phyloP scores from a whole-genome alignment of 2,797 vertebrate species.

The Sebastes flavidus region DNA sequence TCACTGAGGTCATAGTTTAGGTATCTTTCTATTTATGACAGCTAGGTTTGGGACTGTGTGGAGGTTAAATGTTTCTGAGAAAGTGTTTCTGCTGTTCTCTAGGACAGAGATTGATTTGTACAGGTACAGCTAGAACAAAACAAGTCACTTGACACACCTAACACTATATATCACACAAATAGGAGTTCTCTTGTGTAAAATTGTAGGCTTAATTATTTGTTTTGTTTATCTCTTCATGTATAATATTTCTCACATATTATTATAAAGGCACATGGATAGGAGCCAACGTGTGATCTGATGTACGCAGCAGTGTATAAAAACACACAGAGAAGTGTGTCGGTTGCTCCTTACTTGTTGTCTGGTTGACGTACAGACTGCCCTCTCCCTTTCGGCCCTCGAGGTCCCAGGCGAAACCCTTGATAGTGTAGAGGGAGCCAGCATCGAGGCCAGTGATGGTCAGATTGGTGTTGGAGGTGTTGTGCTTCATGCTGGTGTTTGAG shows the following conservation, averaged over 20 bases:
- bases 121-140: neutral
- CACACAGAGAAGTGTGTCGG: neutral
- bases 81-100: neutral
- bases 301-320: neutral
- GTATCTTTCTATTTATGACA: neutral
- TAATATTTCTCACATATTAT: neutral
- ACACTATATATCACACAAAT: neutral
- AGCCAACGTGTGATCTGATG: neutral
- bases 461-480: constrained; percentile 83
- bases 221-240: neutral
- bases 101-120: neutral
- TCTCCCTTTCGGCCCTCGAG: constrained; percentile 85
- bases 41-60: too few species aligned
- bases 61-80: neutral
- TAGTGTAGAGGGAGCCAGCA: constrained; percentile 84
- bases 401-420: constrained; percentile 87
- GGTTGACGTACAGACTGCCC: constrained; percentile 77
- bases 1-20: neutral
- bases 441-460: constrained; percentile 82
- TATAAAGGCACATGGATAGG: neutral
- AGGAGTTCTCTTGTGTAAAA: neutral
- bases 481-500: constrained; percentile 72
- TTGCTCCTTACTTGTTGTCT: constrained; percentile 89
- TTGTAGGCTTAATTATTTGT: neutral
- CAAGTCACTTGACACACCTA: neutral